Conservation (phyloP, 2,113 vertebrate genomes). For the Mormoops blainvillei region DNA sequence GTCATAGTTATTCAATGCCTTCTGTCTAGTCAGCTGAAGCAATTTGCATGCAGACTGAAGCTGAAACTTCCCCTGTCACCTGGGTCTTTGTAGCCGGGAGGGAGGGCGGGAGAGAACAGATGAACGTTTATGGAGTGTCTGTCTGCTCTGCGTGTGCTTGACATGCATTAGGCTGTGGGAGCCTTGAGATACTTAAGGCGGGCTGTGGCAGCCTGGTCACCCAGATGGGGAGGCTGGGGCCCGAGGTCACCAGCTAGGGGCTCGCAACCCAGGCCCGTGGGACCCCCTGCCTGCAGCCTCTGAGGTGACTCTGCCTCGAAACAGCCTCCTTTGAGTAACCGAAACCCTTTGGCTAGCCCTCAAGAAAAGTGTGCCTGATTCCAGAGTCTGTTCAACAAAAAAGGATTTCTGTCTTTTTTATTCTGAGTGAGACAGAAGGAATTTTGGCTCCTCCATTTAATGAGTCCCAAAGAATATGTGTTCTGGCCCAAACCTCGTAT, state of each 20-base stretch:
- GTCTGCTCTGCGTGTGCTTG: neutral
- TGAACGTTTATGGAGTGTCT: neutral
- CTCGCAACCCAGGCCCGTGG: neutral
- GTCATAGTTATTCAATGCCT: neutral
- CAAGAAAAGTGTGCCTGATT: neutral
- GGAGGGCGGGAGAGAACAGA: neutral
- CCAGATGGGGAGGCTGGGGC: neutral
- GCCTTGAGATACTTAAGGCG: neutral
- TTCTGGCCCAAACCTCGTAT: neutral
- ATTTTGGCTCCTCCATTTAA: neutral
- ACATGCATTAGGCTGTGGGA: neutral
- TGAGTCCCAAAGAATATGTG: neutral
- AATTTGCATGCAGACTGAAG: neutral
- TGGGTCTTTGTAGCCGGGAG: neutral
- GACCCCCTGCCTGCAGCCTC: neutral
- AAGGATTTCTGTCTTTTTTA: slow-evolving; percentile 7
- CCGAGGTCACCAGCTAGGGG: neutral
- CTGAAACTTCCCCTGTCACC: neutral
- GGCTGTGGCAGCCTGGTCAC: neutral
- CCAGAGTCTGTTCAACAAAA: slow-evolving; percentile 3
- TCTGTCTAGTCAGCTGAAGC: neutral
- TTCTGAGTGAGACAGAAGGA: neutral
- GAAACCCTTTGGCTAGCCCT: neutral
- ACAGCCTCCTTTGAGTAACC: neutral
- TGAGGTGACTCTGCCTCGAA: neutral